These are phyloP conservation scores for Oscheius sp. DNA, from an alignment of 2,888 invertebrate genomes.

Conservation along the genomic window DNA sequence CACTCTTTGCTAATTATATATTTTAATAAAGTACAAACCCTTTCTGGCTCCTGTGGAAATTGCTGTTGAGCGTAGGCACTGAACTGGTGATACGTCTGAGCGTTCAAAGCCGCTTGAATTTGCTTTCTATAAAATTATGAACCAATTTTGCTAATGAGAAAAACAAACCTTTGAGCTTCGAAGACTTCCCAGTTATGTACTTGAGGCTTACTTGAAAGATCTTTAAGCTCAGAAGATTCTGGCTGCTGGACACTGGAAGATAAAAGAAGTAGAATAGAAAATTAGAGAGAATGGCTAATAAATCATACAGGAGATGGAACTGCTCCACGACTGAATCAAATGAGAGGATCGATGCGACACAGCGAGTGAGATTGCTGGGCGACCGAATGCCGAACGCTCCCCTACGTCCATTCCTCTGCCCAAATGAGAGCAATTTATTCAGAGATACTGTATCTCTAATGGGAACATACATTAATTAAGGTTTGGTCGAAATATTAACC, in stretches of 20 bases:
- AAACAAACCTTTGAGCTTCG: slow-evolving; percentile 52
- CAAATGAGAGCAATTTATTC: no score
- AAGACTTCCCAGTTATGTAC: slow-evolving; percentile 43
- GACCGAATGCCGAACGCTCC: not conserved
- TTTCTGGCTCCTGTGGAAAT: slow-evolving; percentile 76
- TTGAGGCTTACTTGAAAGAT: slow-evolving; percentile 26
- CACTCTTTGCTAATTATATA: slow-evolving; percentile 26
- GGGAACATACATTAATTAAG: no score
- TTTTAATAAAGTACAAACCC: slow-evolving; percentile 71
- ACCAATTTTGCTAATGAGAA: not conserved
- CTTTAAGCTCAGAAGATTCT: slow-evolving; percentile 44
- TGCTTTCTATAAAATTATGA: slow-evolving; percentile 72
- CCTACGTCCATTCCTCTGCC: not conserved
- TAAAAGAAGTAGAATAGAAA: not conserved
- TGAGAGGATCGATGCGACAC: slow-evolving; percentile 16
- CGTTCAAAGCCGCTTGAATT: slow-evolving; percentile 94
- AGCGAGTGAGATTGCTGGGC: slow-evolving; percentile 4
- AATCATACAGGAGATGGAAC: not conserved
- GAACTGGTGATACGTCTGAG: slow-evolving; percentile 83
- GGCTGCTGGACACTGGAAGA: slow-evolving; percentile 9
- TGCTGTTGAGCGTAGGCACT: slow-evolving; percentile 93
- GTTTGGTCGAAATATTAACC: no score
- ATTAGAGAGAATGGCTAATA: not conserved
- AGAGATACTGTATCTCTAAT: no score
- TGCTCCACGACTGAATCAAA: slow-evolving; percentile 4